Conservation (phyloP, 2,888 invertebrate species). For the Cylindroiulus punctatus region DNA sequence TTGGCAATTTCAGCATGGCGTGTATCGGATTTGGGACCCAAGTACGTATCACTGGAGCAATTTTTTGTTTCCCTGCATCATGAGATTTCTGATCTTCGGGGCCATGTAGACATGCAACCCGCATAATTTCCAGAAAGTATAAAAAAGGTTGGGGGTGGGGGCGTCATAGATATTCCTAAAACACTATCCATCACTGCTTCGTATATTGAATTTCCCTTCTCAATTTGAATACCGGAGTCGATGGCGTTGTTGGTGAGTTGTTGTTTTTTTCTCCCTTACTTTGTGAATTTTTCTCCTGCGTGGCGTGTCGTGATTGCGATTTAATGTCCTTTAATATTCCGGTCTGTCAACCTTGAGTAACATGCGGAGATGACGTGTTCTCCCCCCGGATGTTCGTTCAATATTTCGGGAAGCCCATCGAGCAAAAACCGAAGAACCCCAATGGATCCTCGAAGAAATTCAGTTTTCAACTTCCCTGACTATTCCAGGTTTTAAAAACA, state of each 20-base stretch:
- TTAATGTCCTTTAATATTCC: conserved; percentile 43
- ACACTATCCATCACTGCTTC: conserved; percentile 12
- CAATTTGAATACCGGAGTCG: neutral
- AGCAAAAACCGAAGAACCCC: neutral
- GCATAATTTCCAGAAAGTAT: neutral
- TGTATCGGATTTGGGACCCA: no score
- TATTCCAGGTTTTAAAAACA: no score
- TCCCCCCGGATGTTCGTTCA: neutral
- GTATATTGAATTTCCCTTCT: conserved; percentile 22
- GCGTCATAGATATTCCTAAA: conserved; percentile 17
- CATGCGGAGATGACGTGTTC: neutral
- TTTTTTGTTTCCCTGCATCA: no score
- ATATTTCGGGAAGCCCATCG: neutral
- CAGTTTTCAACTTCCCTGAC: no score
- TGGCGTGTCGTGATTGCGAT: conserved; percentile 34
- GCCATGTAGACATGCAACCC: neutral
- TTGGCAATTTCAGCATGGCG: no score
- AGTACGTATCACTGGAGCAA: no score
- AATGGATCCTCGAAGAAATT: neutral
- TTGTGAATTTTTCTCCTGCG: neutral
- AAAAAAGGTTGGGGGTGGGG: neutral
- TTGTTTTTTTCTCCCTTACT: neutral
- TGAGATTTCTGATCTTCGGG: neutral
- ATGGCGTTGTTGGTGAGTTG: neutral
- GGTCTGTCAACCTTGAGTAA: conserved; percentile 43